These are phyloP conservation scores for Plotosus lineatus DNA, from an alignment of 2,113 vertebrate species.

Conservation along the genomic window DNA sequence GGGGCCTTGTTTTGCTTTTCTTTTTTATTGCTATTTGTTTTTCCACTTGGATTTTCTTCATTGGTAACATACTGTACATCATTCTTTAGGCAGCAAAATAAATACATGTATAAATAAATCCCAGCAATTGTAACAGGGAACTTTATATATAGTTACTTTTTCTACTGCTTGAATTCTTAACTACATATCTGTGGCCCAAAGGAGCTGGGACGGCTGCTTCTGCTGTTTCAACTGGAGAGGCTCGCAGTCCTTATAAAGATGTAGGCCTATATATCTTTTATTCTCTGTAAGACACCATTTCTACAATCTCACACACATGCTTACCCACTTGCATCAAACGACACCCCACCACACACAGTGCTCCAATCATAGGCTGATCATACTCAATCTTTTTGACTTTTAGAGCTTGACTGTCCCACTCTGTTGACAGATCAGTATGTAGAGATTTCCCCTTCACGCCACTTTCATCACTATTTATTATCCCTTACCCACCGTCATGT, in stretches of 20 bases:
- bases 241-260: neutral
- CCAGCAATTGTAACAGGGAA: neutral
- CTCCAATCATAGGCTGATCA: neutral
- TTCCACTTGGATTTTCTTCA: neutral
- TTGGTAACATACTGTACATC: too few relatives aligned
- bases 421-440: neutral
- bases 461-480: neutral
- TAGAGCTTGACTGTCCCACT: neutral
- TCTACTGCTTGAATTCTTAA: neutral
- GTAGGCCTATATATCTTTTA: neutral
- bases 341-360: neutral
- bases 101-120: too few relatives aligned
- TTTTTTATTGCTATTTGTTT: neutral
- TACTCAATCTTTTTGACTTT: neutral
- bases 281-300: neutral
- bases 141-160: neutral
- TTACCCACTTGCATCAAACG: constrained; percentile 1
- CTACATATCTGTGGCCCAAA: neutral
- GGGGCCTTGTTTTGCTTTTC: neutral
- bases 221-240: neutral
- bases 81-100: too few relatives aligned
- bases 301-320: neutral
- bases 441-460: neutral
- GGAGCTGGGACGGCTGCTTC: neutral
- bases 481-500: neutral